Base-by-base conservation (phyloP, 2,113 vertebrate species). In the Cochlearius cochlearius region DNA sequence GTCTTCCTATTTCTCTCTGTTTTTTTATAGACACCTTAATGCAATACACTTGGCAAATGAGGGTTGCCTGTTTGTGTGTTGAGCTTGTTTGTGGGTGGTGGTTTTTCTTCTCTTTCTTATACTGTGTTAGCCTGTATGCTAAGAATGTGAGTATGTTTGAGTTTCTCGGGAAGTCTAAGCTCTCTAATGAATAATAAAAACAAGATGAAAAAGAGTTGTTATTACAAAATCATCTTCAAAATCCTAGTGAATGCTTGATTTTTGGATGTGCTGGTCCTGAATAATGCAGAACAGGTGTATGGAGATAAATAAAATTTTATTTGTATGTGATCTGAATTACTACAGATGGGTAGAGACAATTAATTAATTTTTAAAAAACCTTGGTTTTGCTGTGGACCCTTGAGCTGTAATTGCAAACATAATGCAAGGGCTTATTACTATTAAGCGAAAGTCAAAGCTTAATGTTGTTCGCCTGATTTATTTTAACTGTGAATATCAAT, bases 391-490 rank as follows among this genome's bases (percentile, higher is more conserved):
- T 47, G 77, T 86, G 58, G 86, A 93, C 80, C 67, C 74, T 73
- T 60, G 41, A 71, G 23, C 7, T 73, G 20, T 58, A 30, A 39
- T 76, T 87, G 72, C 87, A 94, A 94, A 56, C 41, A 59, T 34
- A 59, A 83, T 73, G 81, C 83, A 96, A 94, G 75, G 68, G 25
- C 53, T 95, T 96, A 78, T 96, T 95, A 95, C 86, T 94, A 89
- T 95, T 95, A 97, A 94, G 79, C 91, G 96, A 98, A 97, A 96
- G 94, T 97, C 91, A 95, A 79, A 95, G 86, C 88, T 92, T 93
- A 91, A 95, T 92, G 93, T 94, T 96, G 78, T 93, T 92, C 72
- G 91, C 68, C 79, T 98, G 93, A 95, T 98, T 97, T 98, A 75
- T 83, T 97, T 96, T 95, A 94, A 88, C 71, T 92, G 49, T 90